A percentile compares a stretch with the other conserved stretches of the same genome.
phyloP scores from a whole-genome alignment of 2,888 invertebrate species.

The Hedya salicella region DNA sequence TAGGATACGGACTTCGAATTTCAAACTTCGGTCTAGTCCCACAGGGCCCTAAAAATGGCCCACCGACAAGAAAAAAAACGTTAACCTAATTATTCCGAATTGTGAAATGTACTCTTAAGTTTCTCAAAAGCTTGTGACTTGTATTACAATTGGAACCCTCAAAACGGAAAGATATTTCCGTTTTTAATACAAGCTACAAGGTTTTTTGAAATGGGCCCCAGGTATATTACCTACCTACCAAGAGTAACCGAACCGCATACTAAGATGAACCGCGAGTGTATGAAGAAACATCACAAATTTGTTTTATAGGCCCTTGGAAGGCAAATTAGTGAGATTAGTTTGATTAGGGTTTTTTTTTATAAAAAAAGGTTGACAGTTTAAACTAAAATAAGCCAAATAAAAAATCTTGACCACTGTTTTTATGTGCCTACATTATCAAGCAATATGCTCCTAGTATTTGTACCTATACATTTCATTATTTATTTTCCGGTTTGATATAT shows the following conservation, averaged over 20 bases:
- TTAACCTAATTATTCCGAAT: no score
- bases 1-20: no score
- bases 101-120: no score
- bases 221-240: not conserved
- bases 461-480: conserved; percentile 4
- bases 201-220: no score
- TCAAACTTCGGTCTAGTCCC: no score
- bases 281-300: conserved; percentile 21
- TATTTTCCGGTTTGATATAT: conserved; percentile 5
- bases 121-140: no score
- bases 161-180: no score
- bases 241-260: not conserved
- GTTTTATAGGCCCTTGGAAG: conserved; percentile 16
- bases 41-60: no score
- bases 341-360: conserved; percentile 25
- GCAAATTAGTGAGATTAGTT: conserved; percentile 41
- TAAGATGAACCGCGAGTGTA: not conserved
- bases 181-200: no score
- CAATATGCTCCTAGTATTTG: not conserved
- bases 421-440: not conserved
- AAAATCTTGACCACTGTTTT: not conserved
- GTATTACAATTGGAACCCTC: no score
- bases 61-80: no score
- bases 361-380: not conserved
- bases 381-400: not conserved